Base-by-base conservation (phyloP, 2,888 invertebrate genomes). In the Harpalus rufipes region DNA sequence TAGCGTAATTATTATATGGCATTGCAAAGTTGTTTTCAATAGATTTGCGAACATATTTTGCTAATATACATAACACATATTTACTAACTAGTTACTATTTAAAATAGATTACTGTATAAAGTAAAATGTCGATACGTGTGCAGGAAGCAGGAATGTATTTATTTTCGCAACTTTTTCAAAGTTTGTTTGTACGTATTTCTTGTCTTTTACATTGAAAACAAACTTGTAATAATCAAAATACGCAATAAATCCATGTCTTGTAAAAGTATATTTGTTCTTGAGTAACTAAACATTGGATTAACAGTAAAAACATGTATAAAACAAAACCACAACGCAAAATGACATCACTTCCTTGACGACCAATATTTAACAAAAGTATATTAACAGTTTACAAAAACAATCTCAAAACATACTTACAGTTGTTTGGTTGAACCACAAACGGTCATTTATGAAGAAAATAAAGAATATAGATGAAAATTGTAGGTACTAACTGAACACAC, bases 351-450 rank as follows among this genome's bases (percentile, higher is more conserved):
- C 44, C 44, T 51, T 51, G 10, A 44, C 1, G 44, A 51, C 8
- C 44, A 51, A 51, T 51, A 51, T 51, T 51, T 51, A 51, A 51
- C 44, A 51, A 51, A 12, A 8, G 12, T 2, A 51, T 3, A 51
- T 12, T 12, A 32, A 72, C 25, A 72, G 12, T n/a, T n/a, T 12
- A 32, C 7, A 72, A 14, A 72, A 25, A 25, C 8, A 72, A 72
- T 16, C 25, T 39, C n/a, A 72, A 68, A 68, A 39, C 39, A 68
- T 32, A 68, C 68, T 68, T 68, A 68, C 68, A 39, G 68, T 12
- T 68, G 68, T 14, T 68, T n/a, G 10, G 5, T 68, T 4, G 32
- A 0, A 6, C 39, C 68, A 68, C 14, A 68, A 68, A 41, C 39
- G 32, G 14, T 39, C 68, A 68, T 68, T 68, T 68, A 39, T 32